Conservation (phyloP, 2,113 vertebrate species). For the Ctenomys sociabilis region DNA sequence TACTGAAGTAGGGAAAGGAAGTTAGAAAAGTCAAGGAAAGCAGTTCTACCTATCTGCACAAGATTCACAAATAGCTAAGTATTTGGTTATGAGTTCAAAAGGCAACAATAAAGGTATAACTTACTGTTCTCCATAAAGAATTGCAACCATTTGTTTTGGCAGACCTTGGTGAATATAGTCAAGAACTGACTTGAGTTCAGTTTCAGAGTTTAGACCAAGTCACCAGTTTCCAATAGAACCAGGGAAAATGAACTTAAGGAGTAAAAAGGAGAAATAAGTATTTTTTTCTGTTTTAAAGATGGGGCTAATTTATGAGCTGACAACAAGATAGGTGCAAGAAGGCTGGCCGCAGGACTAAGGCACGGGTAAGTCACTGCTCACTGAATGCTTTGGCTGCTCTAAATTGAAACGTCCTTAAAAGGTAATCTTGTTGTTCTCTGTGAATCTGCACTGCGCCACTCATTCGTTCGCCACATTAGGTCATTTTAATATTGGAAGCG, state of each 20-base stretch:
- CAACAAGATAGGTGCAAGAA: no score
- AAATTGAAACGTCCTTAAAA: no score
- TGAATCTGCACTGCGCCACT: no score
- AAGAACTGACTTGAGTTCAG: slow-evolving; percentile 66
- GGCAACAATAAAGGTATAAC: slow-evolving; percentile 90
- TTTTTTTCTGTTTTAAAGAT: no score
- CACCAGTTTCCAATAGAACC: slow-evolving; percentile 75
- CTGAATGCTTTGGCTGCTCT: no score
- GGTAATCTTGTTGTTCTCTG: no score
- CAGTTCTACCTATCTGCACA: slow-evolving; percentile 88
- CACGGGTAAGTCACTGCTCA: no score
- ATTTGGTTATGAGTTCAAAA: slow-evolving; percentile 95
- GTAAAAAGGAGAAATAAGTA: slow-evolving; percentile 2
- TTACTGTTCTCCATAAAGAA: slow-evolving; percentile 84
- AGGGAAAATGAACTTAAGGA: slow-evolving; percentile 72
- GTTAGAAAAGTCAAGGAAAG: not conserved
- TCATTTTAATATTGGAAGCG: no score
- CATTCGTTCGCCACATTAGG: no score
- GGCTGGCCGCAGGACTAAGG: no score
- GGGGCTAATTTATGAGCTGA: no score
- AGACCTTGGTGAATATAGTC: slow-evolving; percentile 76
- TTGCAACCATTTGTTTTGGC: slow-evolving; percentile 87
- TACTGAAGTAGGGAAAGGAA: not conserved
- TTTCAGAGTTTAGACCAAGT: slow-evolving; percentile 76
- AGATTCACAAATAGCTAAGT: slow-evolving; percentile 89